Conservation (phyloP, 2,888 invertebrate species). For the Ochropleura leucogaster region DNA sequence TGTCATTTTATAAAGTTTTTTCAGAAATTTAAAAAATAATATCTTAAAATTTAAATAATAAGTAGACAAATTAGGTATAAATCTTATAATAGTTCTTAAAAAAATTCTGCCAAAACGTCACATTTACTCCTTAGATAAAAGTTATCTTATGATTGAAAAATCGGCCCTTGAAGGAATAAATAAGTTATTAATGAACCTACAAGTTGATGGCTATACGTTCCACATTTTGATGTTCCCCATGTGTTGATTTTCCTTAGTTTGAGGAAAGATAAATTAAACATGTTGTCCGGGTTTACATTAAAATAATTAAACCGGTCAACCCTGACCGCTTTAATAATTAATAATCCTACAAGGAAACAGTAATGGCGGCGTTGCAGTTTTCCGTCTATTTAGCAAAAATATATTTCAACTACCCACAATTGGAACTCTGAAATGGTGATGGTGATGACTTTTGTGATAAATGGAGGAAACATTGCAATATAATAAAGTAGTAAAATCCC, state of each 20-base stretch:
- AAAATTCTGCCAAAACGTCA: too few relatives aligned
- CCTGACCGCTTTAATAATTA: too few relatives aligned
- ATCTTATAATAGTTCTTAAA: too few relatives aligned
- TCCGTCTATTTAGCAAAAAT: slow-evolving; percentile 9
- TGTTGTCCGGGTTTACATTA: slow-evolving; percentile 1
- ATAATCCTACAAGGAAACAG: not conserved
- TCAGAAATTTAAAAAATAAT: too few relatives aligned
- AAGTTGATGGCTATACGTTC: not conserved
- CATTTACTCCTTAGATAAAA: too few relatives aligned
- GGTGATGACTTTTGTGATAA: not conserved
- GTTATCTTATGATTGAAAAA: too few relatives aligned
- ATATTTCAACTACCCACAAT: not conserved
- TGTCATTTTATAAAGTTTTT: too few relatives aligned
- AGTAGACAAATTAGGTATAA: too few relatives aligned
- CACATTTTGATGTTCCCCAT: not conserved
- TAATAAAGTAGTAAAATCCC: not conserved
- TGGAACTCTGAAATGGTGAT: not conserved
- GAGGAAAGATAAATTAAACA: slow-evolving; percentile 1
- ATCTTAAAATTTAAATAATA: too few relatives aligned
- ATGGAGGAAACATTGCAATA: not conserved
- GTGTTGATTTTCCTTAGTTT: slow-evolving; percentile 18
- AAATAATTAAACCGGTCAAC: not conserved
- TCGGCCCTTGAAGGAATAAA: too few relatives aligned
- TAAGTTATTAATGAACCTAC: too few relatives aligned
- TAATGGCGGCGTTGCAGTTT: not conserved